Percentiles rank a stretch among this genome's conserved stretches.
Conservation (phyloP, 2,888 invertebrate species). For the Diaprepes abbreviatus region DNA sequence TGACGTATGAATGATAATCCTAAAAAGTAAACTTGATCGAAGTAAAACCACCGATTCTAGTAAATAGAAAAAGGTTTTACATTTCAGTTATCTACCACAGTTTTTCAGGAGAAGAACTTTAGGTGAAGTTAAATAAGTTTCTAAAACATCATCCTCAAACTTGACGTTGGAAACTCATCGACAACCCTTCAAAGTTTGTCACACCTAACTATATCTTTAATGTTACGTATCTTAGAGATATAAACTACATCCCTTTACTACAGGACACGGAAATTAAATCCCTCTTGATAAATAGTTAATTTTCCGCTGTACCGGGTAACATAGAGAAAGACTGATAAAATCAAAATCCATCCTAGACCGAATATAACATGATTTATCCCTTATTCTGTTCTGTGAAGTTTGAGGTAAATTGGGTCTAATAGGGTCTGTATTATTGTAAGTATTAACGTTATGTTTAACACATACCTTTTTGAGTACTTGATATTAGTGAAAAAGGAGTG, state of each 20-base stretch:
- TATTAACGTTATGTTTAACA: constrained; percentile 1
- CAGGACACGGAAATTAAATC: constrained; percentile 43
- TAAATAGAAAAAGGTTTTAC: too few species aligned
- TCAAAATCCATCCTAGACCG: constrained; percentile 33
- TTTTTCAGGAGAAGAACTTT: background rate
- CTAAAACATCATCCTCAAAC: background rate
- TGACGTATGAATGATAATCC: too few species aligned
- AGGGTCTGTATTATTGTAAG: constrained; percentile 25
- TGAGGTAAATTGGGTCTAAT: constrained; percentile 28
- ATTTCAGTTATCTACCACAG: too few species aligned
- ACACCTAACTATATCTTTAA: constrained; percentile 15
- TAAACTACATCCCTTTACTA: constrained; percentile 29
- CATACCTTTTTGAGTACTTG: background rate
- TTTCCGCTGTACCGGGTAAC: constrained; percentile 31
- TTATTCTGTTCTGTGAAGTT: constrained; percentile 23
- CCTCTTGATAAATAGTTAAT: constrained; percentile 44
- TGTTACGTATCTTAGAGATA: constrained; percentile 20
- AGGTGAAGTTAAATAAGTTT: background rate
- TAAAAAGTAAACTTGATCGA: too few species aligned
- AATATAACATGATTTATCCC: constrained; percentile 39
- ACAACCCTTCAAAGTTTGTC: constrained; percentile 7
- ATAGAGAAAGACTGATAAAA: constrained; percentile 33
- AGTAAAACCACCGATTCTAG: too few species aligned
- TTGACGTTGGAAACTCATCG: background rate
- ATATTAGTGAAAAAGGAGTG: too few species aligned